Percentiles rank a stretch among this genome's conserved stretches.
phyloP scores from a whole-genome alignment of 2,797 vertebrate genomes.

The Masticophis lateralis region DNA sequence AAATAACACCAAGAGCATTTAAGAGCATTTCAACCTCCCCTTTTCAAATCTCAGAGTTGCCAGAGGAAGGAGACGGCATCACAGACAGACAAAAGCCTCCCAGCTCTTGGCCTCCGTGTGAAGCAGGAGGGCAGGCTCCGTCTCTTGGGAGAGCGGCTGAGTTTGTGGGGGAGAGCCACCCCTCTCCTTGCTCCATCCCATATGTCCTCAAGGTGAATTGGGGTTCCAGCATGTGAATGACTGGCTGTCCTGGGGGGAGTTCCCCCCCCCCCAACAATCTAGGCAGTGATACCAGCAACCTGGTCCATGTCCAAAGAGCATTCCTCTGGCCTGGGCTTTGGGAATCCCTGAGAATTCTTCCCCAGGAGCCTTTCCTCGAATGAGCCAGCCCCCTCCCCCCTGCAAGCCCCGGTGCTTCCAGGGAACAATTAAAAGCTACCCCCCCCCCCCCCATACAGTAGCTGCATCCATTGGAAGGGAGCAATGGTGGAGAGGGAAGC shows the following conservation, averaged over 20 bases:
- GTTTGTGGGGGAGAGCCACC: too few species aligned
- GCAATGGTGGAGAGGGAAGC: constrained; percentile 86
- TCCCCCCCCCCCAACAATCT: constrained; percentile 71
- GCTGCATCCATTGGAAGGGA: constrained; percentile 73
- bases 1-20: not conserved
- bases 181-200: not conserved
- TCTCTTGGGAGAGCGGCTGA: not conserved
- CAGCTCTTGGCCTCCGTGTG: not conserved
- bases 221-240: not conserved
- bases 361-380: constrained; percentile 85
- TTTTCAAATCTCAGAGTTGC: not conserved
- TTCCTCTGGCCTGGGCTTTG: constrained; percentile 86
- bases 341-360: constrained; percentile 88
- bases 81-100: constrained; percentile 21
- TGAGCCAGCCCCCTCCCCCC: constrained; percentile 75
- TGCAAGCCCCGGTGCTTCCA: constrained; percentile 85
- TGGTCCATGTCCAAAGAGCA: constrained; percentile 85
- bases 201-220: not conserved
- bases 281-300: constrained; percentile 70
- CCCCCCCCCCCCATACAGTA: constrained; percentile 82
- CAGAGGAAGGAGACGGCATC: not conserved
- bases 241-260: not conserved
- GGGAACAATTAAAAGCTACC: constrained; percentile 89
- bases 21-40: too few species aligned
- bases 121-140: too few species aligned